phyloP scores from a whole-genome alignment of 2,113 vertebrate species.

The Podarcis muralis region DNA sequence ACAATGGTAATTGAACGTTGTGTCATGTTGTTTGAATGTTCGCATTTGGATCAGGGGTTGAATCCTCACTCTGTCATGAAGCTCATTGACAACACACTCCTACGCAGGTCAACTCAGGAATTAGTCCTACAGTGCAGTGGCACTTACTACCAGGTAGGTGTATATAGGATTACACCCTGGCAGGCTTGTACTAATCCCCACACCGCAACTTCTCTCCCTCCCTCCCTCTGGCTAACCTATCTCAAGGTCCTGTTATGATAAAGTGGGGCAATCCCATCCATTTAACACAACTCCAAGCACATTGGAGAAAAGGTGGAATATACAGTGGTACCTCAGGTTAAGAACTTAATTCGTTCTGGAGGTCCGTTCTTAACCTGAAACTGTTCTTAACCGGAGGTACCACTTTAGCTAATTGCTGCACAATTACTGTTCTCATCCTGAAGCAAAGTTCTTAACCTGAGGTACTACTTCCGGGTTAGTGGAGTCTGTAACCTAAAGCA shows the following conservation, averaged over 20 bases:
- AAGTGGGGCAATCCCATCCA: background rate
- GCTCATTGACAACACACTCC: background rate
- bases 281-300: background rate
- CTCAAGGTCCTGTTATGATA: background rate
- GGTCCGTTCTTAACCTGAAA: too few species aligned
- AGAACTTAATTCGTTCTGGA: too few species aligned
- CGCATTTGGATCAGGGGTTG: background rate
- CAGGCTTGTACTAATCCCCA: background rate
- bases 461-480: too few species aligned
- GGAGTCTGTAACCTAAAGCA: too few species aligned
- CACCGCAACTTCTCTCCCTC: background rate
- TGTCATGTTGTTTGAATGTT: background rate
- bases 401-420: too few species aligned
- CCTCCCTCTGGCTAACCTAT: background rate
- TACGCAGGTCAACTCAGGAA: too few species aligned
- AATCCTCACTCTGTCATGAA: background rate
- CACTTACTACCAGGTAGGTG: too few species aligned
- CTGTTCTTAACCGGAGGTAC: too few species aligned
- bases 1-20: background rate
- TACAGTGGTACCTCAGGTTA: too few species aligned
- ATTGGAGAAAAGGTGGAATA: background rate
- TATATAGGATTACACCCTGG: background rate
- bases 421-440: too few species aligned
- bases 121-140: too few species aligned
- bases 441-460: too few species aligned